Percentiles rank a stretch among this genome's conserved stretches.
Conservation (phyloP, 2,113 vertebrate genomes). For the Ailuropoda melanoleuca region DNA sequence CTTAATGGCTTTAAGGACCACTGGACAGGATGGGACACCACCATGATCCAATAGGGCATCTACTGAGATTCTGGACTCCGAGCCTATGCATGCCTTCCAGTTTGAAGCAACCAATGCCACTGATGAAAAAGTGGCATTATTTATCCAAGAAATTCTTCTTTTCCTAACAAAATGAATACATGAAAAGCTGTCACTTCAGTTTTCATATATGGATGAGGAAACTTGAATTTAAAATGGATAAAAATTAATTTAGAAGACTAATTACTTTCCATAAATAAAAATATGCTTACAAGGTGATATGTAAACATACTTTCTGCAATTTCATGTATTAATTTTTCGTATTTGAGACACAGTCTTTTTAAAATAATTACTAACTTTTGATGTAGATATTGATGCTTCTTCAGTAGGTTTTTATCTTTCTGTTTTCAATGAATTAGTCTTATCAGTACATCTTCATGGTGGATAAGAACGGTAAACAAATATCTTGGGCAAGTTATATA, state of each 20-base stretch:
- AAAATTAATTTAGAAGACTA: neutral
- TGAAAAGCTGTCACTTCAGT: neutral
- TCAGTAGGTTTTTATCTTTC: neutral
- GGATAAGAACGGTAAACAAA: neutral
- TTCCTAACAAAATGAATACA: neutral
- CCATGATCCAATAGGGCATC: fast-evolving
- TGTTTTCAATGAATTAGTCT: neutral
- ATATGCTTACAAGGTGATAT: neutral
- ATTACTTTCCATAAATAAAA: neutral
- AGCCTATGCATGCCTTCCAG: fast-evolving
- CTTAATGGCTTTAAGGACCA: neutral
- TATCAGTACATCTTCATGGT: neutral
- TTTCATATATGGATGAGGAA: neutral
- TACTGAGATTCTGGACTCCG: neutral
- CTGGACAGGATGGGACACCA: neutral
- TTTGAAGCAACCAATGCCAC: neutral
- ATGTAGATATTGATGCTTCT: neutral
- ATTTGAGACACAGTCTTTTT: neutral
- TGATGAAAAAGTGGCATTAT: neutral
- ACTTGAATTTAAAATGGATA: neutral
- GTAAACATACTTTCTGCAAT: neutral
- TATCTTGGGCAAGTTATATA: neutral
- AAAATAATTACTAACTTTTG: neutral
- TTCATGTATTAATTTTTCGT: neutral
- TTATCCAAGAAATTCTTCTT: no score